Evolutionary conservation across 2,888 invertebrate genomes (phyloP).

Genomic region (Eupithecia pulchellata): DNA sequence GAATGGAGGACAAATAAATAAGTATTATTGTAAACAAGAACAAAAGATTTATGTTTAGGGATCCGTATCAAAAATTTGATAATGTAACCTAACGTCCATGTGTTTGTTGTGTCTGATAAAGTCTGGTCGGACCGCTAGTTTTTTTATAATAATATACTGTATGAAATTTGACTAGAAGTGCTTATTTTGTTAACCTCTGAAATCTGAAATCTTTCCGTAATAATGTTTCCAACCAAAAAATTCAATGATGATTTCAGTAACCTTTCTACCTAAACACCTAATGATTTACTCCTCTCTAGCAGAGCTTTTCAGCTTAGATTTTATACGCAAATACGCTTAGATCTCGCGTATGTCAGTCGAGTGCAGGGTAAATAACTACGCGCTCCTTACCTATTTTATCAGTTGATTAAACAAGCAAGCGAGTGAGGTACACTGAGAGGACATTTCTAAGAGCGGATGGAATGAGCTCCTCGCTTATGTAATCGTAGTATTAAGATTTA

Average conservation of each 20-base stretch:
- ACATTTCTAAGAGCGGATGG: neutral
- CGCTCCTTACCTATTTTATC: slow-evolving; percentile 20
- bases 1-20: too few species aligned
- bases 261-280: neutral
- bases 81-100: too few species aligned
- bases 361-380: slow-evolving; percentile 21
- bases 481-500: neutral
- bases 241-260: neutral
- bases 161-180: too few species aligned
- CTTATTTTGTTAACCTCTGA: too few species aligned
- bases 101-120: too few species aligned
- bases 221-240: neutral
- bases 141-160: too few species aligned
- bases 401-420: slow-evolving; percentile 24
- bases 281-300: neutral
- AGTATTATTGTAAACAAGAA: too few species aligned
- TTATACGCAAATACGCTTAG: slow-evolving; percentile 26
- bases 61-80: too few species aligned
- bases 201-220: neutral
- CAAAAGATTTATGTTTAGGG: too few species aligned
- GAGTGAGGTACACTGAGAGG: slow-evolving; percentile 4
- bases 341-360: slow-evolving; percentile 21
- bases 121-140: too few species aligned
- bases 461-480: neutral
- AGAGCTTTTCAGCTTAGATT: slow-evolving; percentile 22